Conservation (phyloP, 2,797 vertebrate species). For the Thaleichthys pacificus region DNA sequence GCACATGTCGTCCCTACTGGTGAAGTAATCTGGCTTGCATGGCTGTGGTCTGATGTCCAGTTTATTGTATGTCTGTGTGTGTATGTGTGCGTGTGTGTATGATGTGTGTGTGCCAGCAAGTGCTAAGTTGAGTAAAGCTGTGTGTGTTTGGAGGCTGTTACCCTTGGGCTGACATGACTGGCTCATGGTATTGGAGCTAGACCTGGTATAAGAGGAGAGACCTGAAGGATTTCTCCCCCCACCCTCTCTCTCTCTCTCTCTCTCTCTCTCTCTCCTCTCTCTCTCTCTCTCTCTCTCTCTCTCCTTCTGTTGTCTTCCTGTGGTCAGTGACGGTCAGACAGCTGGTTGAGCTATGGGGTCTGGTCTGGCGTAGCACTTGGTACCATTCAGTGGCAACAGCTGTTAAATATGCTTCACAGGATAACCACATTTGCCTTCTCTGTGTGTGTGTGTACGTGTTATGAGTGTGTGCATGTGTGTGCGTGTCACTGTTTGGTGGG, state of each 20-base stretch:
- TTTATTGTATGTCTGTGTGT: constrained; percentile 10
- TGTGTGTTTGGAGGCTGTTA: not conserved
- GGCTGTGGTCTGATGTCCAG: not conserved
- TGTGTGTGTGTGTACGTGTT: not conserved
- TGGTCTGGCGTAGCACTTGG: no score
- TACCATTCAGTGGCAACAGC: no score
- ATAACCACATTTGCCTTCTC: not conserved
- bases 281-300: no score
- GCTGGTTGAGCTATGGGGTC: no score
- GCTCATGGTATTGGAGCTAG: constrained; percentile 14
- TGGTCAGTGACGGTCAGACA: no score
- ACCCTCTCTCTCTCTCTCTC: not conserved
- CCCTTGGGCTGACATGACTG: no score
- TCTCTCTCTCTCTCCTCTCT: no score
- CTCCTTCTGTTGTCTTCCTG: no score
- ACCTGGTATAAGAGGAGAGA: constrained; percentile 26
- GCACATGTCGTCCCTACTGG: no score
- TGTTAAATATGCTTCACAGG: no score
- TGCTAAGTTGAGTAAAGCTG: not conserved
- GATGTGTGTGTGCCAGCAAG: constrained; percentile 16
- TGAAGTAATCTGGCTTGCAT: no score
- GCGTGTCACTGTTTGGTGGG: not conserved
- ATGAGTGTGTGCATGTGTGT: not conserved
- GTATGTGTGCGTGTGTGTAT: constrained; percentile 24
- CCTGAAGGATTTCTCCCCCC: constrained; percentile 29